Evolutionary conservation across 2,888 invertebrate species (phyloP), one percentile per base, ranked within the genome.

Genomic region (Pollenia labialis): DNA sequence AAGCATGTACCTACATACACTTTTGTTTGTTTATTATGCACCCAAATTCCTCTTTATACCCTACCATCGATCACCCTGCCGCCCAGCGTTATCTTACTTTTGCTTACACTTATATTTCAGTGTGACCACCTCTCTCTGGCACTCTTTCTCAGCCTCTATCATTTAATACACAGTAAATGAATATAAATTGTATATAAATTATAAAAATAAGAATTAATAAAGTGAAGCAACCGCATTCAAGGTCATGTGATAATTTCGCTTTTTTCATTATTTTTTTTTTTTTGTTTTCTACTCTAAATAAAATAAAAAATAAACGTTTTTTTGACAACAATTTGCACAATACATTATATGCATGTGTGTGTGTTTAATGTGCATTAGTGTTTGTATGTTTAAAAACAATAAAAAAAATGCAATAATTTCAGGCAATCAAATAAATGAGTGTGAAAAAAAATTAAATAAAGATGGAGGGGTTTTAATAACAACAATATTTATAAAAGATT

Each of bases 141-240:
- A 54, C 52, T 8, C 23, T 60, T 56, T 44, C 80, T 32, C 14
- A 12, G 23, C 44, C 46, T 71, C 56, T 60, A 23, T 40, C 66
- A 60, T 60, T 66, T n/a, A 16, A 52, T 32, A 54, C 48, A 79
- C 52, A 52, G 68, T 69, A 80, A 32, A 75, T 75, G 69, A 69
- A 82, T 68, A 79, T 82, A 81, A 81, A 85, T 84, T 85, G 85
- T 76, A 71, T 81, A 76, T 81, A 71, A 81, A 80, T 72, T 64
- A 42, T 18, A 74, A 84, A 74, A 80, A 79, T 52, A 80, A 85
- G 71, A 83, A 84, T 77, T 81, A 81, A 86, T 81, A 88, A 88
- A 88, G 85, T 87, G 87, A 86, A 87, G 88, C 88, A 88, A 88
- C 88, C 88, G 88, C 88, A 88, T 88, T 88, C 88, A 88, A 88